Conservation (phyloP, 2,113 vertebrate species). For the Bothrops jararaca region DNA sequence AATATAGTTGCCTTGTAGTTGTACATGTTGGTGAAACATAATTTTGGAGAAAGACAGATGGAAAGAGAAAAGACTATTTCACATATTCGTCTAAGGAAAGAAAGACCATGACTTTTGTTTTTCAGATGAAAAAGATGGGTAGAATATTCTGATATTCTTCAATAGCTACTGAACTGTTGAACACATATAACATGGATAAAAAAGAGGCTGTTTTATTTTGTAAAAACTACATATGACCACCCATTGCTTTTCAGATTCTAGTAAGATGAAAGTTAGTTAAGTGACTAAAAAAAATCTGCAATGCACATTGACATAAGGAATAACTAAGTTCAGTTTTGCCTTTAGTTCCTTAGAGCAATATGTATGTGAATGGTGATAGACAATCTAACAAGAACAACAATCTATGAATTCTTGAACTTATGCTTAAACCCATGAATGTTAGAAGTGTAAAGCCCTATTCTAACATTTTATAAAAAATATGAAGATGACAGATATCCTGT, state of each 20-base stretch:
- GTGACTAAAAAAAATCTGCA: not conserved
- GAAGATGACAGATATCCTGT: not conserved
- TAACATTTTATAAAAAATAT: not conserved
- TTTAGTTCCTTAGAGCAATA: not conserved
- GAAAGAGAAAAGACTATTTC: not conserved
- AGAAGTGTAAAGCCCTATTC: not conserved
- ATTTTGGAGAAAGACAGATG: not conserved
- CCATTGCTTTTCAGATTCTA: not conserved
- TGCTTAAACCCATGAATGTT: not conserved
- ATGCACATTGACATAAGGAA: not conserved
- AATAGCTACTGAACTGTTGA: rapidly evolving
- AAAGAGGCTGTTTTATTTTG: not conserved
- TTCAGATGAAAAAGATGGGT: not conserved
- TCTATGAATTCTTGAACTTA: not conserved
- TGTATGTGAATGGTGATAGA: not conserved
- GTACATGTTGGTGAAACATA: not conserved
- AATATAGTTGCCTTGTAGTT: constrained; percentile 36
- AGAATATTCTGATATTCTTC: not conserved
- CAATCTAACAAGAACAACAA: not conserved
- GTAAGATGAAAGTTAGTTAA: not conserved
- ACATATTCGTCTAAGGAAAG: not conserved
- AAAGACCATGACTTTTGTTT: not conserved
- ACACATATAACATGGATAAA: not conserved
- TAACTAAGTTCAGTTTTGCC: not conserved
- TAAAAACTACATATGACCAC: rapidly evolving